phyloP scores from a whole-genome alignment of 2,113 vertebrate species.

The Copsychus sechellarum region DNA sequence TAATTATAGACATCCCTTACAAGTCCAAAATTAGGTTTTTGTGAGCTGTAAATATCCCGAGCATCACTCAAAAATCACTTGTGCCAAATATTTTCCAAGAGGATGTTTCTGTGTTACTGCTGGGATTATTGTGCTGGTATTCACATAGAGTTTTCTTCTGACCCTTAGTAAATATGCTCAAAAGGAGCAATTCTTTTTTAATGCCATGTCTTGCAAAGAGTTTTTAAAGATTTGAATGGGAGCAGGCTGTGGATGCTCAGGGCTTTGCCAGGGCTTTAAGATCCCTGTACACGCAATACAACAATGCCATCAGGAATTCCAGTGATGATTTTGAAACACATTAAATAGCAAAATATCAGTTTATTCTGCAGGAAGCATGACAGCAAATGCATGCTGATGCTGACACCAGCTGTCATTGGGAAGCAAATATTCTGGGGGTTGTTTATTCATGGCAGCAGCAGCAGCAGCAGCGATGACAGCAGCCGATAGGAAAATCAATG shows the following conservation, averaged over 20 bases:
- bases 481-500: conserved; percentile 13
- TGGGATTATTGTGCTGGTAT: not conserved
- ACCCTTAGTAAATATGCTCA: not conserved
- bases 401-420: not conserved
- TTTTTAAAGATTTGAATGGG: not conserved
- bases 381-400: not conserved
- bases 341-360: not conserved
- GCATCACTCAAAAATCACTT: not conserved
- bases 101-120: not conserved
- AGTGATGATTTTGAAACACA: not conserved
- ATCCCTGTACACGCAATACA: rapidly evolving
- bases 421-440: not conserved
- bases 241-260: not conserved
- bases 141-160: not conserved
- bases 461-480: not conserved
- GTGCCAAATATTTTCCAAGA: not conserved
- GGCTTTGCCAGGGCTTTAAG: not conserved
- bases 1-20: not conserved
- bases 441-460: not conserved
- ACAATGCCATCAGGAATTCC: not conserved
- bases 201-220: not conserved
- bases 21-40: not conserved
- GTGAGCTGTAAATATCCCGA: not conserved
- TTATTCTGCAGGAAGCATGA: not conserved
- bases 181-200: not conserved